A percentile compares a stretch with the other conserved stretches of the same genome.
Evolutionary conservation across 2,888 invertebrate genomes (phyloP).

Genomic region (Apamea sordens): DNA sequence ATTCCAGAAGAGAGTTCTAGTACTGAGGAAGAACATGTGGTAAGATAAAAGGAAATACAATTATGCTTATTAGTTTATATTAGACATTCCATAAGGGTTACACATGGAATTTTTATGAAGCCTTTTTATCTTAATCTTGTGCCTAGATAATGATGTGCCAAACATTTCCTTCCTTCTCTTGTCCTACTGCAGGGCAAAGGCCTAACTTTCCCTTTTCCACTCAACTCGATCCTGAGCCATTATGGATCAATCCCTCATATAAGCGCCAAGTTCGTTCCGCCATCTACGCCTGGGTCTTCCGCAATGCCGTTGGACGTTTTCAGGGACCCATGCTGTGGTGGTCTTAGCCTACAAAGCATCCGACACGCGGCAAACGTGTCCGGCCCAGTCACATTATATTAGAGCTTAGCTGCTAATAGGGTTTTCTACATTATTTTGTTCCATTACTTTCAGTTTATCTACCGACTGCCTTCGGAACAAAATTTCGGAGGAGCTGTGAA

Average conservation of each 20-base stretch:
- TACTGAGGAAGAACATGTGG: slow-evolving; percentile 97
- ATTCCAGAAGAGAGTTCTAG: slow-evolving; percentile 98
- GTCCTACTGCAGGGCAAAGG: too few relatives aligned
- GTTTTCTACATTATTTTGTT: neutral
- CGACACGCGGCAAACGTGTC: too few relatives aligned
- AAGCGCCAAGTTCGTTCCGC: too few relatives aligned
- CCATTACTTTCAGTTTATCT: slow-evolving; percentile 91
- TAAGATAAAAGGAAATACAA: slow-evolving; percentile 75
- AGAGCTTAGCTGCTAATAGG: neutral
- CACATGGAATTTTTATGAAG: neutral
- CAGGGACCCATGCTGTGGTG: too few relatives aligned
- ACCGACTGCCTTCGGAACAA: slow-evolving; percentile 94
- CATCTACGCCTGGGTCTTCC: too few relatives aligned
- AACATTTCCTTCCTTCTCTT: too few relatives aligned
- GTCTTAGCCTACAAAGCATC: too few relatives aligned
- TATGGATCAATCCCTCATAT: too few relatives aligned
- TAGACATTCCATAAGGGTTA: neutral
- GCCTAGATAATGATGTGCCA: neutral
- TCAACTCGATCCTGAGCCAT: too few relatives aligned
- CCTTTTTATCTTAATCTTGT: neutral
- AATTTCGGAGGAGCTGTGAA: slow-evolving; percentile 93
- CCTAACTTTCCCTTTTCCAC: too few relatives aligned
- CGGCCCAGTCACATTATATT: too few relatives aligned
- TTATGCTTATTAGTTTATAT: neutral
- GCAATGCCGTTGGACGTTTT: too few relatives aligned